Percentiles rank a stretch among this genome's conserved stretches.
Evolutionary conservation across 2,888 invertebrate genomes (phyloP).

Genomic region (Megalurothrips usitatus): DNA sequence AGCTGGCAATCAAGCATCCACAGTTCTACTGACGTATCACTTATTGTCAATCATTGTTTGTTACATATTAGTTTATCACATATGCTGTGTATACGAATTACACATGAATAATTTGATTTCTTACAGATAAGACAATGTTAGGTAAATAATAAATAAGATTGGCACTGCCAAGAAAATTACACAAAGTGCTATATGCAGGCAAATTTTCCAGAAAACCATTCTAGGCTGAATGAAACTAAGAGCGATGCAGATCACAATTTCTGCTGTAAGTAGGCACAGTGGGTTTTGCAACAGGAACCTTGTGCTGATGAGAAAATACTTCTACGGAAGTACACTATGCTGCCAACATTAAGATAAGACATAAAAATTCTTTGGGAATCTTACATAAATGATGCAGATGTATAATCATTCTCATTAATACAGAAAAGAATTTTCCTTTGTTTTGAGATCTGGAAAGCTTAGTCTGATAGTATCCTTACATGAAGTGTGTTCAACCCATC

Average conservation of each 20-base stretch:
- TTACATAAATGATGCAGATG: neutral
- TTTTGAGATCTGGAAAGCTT: slow-evolving; percentile 26
- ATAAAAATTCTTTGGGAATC: neutral
- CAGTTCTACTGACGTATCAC: neutral
- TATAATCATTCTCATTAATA: neutral
- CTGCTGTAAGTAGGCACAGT: too few relatives aligned
- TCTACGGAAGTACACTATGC: neutral
- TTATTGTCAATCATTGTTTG: slow-evolving; percentile 23
- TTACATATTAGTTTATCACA: slow-evolving; percentile 3
- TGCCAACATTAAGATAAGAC: neutral
- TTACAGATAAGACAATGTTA: neutral
- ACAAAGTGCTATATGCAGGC: too few relatives aligned
- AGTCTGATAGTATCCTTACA: neutral
- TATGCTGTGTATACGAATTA: neutral
- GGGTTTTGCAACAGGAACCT: too few relatives aligned
- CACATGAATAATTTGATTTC: neutral
- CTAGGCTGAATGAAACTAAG: too few relatives aligned
- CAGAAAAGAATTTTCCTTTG: neutral
- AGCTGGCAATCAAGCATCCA: too few relatives aligned
- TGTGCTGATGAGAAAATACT: too few relatives aligned
- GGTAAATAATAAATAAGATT: neutral
- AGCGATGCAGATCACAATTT: too few relatives aligned
- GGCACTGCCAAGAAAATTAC: too few relatives aligned
- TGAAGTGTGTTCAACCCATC: neutral
- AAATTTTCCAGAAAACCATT: too few relatives aligned